A percentile compares a stretch with the other conserved stretches of the same genome.
Evolutionary conservation across 2,113 vertebrate genomes (phyloP).

Genomic region (Glaucomys volans): DNA sequence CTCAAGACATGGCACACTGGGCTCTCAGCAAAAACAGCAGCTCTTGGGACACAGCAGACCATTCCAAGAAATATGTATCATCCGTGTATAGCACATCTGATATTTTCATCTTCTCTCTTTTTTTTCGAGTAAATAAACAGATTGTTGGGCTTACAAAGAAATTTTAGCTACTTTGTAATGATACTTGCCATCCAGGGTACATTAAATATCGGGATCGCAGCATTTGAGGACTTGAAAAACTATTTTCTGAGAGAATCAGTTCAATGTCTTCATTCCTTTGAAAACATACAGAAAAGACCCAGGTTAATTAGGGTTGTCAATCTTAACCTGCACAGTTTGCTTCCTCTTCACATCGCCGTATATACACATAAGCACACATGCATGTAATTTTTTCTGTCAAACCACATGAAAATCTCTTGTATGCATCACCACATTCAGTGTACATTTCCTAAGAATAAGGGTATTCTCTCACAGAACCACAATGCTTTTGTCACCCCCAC

Average conservation of each 20-base stretch:
- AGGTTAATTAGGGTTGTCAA: not conserved
- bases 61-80: not conserved
- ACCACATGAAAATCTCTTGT: not conserved
- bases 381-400: not conserved
- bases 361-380: not conserved
- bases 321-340: not conserved
- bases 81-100: not conserved
- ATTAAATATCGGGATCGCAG: slow-evolving; percentile 94
- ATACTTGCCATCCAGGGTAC: slow-evolving; percentile 96
- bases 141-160: slow-evolving; percentile 31
- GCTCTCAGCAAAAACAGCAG: not conserved
- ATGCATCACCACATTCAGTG: not conserved
- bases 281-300: slow-evolving; percentile 70
- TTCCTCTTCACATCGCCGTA: not conserved
- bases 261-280: slow-evolving; percentile 95
- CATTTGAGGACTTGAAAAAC: slow-evolving; percentile 94
- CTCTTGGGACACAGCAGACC: not conserved
- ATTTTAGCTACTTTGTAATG: slow-evolving; percentile 75
- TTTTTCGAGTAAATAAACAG: not conserved
- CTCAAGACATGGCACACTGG: not conserved
- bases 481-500: not conserved
- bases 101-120: not conserved
- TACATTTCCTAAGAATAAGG: not conserved
- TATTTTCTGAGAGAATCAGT: slow-evolving; percentile 93
- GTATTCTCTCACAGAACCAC: not conserved